A percentile compares a stretch with the other conserved stretches of the same genome.
Evolutionary conservation across 1,140 invertebrate species (phyloP).

Genomic region (Halictus rubicundus): DNA sequence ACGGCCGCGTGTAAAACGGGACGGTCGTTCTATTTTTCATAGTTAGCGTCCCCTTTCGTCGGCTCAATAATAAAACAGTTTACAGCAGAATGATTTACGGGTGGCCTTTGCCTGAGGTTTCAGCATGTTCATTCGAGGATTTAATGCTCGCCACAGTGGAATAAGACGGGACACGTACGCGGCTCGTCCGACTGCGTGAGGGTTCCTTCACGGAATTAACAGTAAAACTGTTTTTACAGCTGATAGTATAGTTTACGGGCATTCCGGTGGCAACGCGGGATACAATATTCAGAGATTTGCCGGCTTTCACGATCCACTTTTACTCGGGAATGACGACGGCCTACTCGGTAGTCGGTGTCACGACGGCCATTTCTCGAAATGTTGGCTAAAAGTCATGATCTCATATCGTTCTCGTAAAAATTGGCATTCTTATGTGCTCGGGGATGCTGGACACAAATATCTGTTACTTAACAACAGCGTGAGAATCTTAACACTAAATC

Average conservation of each 20-base stretch:
- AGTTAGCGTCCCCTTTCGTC: not conserved
- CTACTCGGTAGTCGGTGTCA: not conserved
- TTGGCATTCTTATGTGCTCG: too few species aligned
- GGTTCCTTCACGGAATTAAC: not conserved
- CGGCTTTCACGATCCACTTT: not conserved
- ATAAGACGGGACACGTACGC: not conserved
- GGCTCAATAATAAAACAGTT: not conserved
- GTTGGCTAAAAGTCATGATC: too few species aligned
- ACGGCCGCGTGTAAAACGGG: too few species aligned
- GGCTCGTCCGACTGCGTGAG: not conserved
- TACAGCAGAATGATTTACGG: not conserved
- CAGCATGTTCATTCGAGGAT: too few species aligned
- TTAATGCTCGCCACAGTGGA: not conserved
- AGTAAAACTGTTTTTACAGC: conserved; percentile 7
- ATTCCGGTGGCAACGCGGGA: not conserved
- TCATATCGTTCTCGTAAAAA: too few species aligned
- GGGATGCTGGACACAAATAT: too few species aligned
- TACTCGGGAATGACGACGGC: not conserved
- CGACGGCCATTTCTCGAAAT: too few species aligned
- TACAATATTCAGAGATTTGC: conserved; percentile 8
- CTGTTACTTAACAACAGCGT: too few species aligned
- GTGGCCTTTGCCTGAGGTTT: too few species aligned
- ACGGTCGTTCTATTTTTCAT: not conserved
- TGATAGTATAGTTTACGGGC: not conserved
- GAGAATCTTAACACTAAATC: too few species aligned